Evolutionary conservation across 2,888 invertebrate species (phyloP), one percentile per base, ranked within the genome.

Genomic region (Caenorhabditis sulstoni): DNA sequence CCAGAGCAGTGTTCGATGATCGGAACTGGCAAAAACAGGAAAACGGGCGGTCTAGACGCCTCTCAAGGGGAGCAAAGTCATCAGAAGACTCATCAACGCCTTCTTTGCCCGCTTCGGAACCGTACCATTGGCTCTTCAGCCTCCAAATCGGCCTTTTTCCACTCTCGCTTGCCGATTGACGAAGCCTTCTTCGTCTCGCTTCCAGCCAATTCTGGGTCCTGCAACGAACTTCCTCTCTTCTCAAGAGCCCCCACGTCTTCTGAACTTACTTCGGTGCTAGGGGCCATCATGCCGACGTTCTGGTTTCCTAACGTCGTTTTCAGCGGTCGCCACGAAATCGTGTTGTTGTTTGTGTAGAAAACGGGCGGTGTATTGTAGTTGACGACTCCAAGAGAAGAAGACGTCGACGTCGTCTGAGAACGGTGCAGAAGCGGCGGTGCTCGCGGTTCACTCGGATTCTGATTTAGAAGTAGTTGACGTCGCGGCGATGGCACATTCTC

Each of bases 211-310:
- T n/a, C n/a, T n/a, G n/a, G n/a, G n/a, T n/a, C n/a, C n/a, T n/a
- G n/a, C n/a, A n/a, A n/a, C n/a, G n/a, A n/a, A n/a, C n/a, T n/a
- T n/a, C n/a, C n/a, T n/a, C n/a, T n/a, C n/a, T n/a, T n/a, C n/a
- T n/a, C n/a, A n/a, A n/a, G n/a, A n/a, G n/a, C n/a, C n/a, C n/a
- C n/a, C n/a, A 23, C 37, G 37, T 37, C 37, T 11, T 5, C 37
- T 11, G 37, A 12, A 29, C 55, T 39, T n/a, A 64, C 71, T 45
- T 71, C 71, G 18, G 71, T 71, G 39, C 62, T 71, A 14, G 71
- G 71, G 71, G 71, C 71, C 71, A 71, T 71, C 71, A 71, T 71
- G 71, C 71, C 71, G 71, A 1, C 49, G 57, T 57, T 41, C 14
- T 11, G 41, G 12, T 41, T 41, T 3, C 41, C 50, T 23, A 22